Evolutionary conservation across 1,140 invertebrate genomes (phyloP).

Genomic region (Solen grandis): DNA sequence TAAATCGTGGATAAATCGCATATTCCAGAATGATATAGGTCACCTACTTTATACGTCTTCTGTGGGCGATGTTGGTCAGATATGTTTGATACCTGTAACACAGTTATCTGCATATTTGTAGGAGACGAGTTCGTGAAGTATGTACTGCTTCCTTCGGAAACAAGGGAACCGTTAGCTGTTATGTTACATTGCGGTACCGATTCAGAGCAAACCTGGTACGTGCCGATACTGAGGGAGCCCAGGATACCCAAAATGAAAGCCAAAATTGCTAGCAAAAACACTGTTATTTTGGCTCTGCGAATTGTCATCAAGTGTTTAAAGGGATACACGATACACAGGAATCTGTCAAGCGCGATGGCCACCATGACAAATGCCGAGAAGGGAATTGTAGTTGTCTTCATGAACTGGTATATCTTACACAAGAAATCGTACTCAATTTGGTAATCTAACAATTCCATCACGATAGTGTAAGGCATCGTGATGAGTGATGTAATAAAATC

Average conservation of each 20-base stretch:
- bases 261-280: conserved; percentile 65
- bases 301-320: conserved; percentile 74
- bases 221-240: conserved; percentile 60
- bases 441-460: conserved; percentile 67
- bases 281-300: conserved; percentile 70
- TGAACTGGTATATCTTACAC: conserved; percentile 75
- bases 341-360: conserved; percentile 77
- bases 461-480: conserved; percentile 73
- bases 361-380: conserved; percentile 77
- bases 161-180: not conserved
- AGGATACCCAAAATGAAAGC: conserved; percentile 70
- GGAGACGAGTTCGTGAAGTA: not conserved
- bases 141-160: not conserved
- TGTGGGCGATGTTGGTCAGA: not conserved
- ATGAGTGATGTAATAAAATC: conserved; percentile 74
- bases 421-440: conserved; percentile 63
- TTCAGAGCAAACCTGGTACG: not conserved
- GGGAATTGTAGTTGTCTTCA: conserved; percentile 74
- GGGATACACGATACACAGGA: conserved; percentile 77
- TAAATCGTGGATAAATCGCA: conserved; percentile 43
- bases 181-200: too few species aligned
- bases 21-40: conserved; percentile 36
- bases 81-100: not conserved
- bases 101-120: not conserved
- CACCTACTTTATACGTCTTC: too few species aligned